Conservation (phyloP, 2,888 invertebrate species). For the Temnothorax rugatulus region DNA sequence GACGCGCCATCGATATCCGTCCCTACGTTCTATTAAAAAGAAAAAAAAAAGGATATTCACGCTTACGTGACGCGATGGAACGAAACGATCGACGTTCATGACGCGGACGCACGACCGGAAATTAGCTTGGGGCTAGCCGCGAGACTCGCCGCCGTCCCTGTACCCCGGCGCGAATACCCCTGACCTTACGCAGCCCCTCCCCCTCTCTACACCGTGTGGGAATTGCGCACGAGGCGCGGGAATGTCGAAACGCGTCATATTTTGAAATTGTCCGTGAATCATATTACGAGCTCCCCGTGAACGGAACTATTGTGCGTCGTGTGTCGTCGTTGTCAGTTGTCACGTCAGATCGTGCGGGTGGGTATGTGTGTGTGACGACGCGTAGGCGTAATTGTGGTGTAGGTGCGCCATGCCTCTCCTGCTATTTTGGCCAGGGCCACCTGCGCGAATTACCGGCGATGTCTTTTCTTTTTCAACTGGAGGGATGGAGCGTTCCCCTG, state of each 20-base stretch:
- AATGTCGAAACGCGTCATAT: constrained; percentile 82
- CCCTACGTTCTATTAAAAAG: not conserved
- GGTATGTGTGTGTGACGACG: not conserved
- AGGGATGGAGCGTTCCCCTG: not conserved
- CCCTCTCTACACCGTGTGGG: constrained; percentile 52
- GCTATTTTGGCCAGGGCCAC: constrained; percentile 55
- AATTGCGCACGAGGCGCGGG: constrained; percentile 81
- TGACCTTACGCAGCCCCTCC: constrained; percentile 82
- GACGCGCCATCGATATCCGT: not conserved
- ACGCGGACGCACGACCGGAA: not conserved
- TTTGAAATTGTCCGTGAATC: constrained; percentile 82
- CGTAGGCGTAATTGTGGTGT: constrained; percentile 46
- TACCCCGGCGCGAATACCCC: constrained; percentile 78
- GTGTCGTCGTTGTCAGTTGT: constrained; percentile 5
- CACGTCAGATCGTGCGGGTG: not conserved
- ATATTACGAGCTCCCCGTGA: constrained; percentile 71
- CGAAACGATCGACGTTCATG: not conserved
- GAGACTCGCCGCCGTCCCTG: constrained; percentile 37
- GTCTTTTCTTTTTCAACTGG: constrained; percentile 5
- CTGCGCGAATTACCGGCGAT: constrained; percentile 14
- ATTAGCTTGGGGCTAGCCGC: constrained; percentile 4
- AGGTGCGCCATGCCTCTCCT: constrained; percentile 41
- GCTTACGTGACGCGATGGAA: not conserved
- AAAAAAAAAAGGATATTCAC: not conserved
- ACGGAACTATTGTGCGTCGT: constrained; percentile 69